Conservation (phyloP, 2,797 vertebrate species). For the Paedocypris micromegethes region DNA sequence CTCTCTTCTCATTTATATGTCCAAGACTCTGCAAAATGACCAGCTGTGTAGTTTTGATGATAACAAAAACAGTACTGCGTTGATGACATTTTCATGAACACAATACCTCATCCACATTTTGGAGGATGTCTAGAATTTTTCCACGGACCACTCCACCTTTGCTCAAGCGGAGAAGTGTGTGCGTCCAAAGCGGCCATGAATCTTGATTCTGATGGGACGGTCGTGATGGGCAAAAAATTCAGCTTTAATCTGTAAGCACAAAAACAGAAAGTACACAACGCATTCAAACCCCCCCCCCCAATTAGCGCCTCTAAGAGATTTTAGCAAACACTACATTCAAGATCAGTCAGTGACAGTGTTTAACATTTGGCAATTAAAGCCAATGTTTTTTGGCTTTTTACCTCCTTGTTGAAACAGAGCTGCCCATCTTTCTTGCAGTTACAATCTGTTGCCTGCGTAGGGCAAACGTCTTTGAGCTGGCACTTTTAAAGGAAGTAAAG, state of each 20-base stretch:
- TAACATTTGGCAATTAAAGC: neutral
- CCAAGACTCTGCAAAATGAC: slow-evolving; percentile 23
- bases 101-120: slow-evolving; percentile 25
- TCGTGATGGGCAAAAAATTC: slow-evolving; percentile 9
- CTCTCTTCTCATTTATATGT: slow-evolving; percentile 23
- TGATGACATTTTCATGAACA: slow-evolving; percentile 15
- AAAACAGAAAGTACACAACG: no score
- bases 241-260: neutral
- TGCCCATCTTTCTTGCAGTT: slow-evolving; percentile 16
- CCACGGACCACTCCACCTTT: slow-evolving; percentile 8
- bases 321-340: slow-evolving; percentile 1
- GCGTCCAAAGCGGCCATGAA: slow-evolving; percentile 22
- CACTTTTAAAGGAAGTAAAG: no score
- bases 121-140: slow-evolving; percentile 26
- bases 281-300: slow-evolving; percentile 6
- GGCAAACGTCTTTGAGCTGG: slow-evolving; percentile 29
- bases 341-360: neutral
- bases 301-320: slow-evolving; percentile 6
- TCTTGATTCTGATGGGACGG: slow-evolving; percentile 15
- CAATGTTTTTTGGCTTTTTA: slow-evolving; percentile 11
- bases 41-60: slow-evolving; percentile 24
- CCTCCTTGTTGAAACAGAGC: slow-evolving; percentile 31
- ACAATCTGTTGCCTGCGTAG: slow-evolving; percentile 23
- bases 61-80: slow-evolving; percentile 22
- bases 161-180: slow-evolving; percentile 23